Conservation (phyloP, 2,797 vertebrate genomes). For the Adrianichthys oophorus region DNA sequence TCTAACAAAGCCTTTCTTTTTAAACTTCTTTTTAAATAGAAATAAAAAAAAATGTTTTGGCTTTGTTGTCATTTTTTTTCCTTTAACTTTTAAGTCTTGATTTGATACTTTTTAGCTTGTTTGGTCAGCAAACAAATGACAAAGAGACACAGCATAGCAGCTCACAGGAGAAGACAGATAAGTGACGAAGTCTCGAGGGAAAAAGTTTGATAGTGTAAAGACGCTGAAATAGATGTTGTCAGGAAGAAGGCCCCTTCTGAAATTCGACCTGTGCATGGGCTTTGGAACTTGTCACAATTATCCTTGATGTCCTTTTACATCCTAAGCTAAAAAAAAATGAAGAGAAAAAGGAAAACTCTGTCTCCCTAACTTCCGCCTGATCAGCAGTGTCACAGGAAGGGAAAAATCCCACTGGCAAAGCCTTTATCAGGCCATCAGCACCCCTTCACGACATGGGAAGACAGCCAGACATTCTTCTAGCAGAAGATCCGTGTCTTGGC, state of each 20-base stretch:
- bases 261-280: conserved; percentile 54
- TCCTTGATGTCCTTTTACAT: conserved; percentile 52
- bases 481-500: conserved; percentile 62
- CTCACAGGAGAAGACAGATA: conserved; percentile 53
- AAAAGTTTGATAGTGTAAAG: conserved; percentile 41
- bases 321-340: conserved; percentile 24
- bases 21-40: too few species aligned
- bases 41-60: too few species aligned
- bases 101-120: not conserved
- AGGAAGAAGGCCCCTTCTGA: conserved; percentile 56
- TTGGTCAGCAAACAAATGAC: conserved; percentile 28
- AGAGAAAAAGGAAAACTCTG: conserved; percentile 5
- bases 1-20: too few species aligned
- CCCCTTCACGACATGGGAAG: conserved; percentile 60
- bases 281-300: conserved; percentile 70
- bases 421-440: conserved; percentile 72
- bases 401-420: conserved; percentile 57
- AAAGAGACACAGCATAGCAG: conserved; percentile 25
- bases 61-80: too few species aligned
- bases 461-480: conserved; percentile 67
- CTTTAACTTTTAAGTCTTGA: too few species aligned
- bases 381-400: conserved; percentile 59
- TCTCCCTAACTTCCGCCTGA: conserved; percentile 37
- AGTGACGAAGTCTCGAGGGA: conserved; percentile 54
- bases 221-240: conserved; percentile 43